Evolutionary conservation across 2,113 vertebrate species (phyloP), one percentile per base, ranked within the genome.

Genomic region (Grantiella picta): DNA sequence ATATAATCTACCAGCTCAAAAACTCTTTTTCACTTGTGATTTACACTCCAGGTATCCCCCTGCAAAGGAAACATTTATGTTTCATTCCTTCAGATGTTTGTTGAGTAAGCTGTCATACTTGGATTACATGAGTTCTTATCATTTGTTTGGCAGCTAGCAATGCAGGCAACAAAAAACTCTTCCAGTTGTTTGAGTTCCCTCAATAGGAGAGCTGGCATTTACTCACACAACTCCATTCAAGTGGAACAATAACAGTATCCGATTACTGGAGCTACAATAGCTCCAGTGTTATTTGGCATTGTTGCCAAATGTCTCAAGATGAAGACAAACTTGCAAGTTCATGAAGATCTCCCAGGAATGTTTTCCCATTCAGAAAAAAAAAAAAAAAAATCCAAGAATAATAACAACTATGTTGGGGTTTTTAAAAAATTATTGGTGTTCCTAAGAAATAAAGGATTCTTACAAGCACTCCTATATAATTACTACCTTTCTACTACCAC

Each of bases 201-300:
- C 95, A 97, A 94, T 93, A 91, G 47, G 22, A 90, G 90, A 85
- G 68, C 73, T 94, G 93, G 94, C 96, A 95, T 28, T 38, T 68
- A 75, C 79, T 95, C 45, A 2, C 38, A 73, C 72, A 89, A 60
- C 70, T 96, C 81, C 92, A 94, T 61, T 93, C 75, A 70, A 94
- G 93, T 42, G 60, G 93, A 98, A 98, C 94, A 97, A 96, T 94
- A 97, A 96, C 87, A 96, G 45, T 92, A 97, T 96, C 93, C 73
- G 76, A 88, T 98, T 97, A 80, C 82, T n/a, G n/a, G n/a, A n/a
- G n/a, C n/a, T n/a, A 97, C 97, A 97, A 97, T 59, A 95, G 86
- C 42, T 86, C 64, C 83, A 96, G 52, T 97, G 92, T 97, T 97
- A 85, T 7, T 87, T 70, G 76, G 71, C 25, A 3, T 56, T 80